phyloP scores from a whole-genome alignment of 2,113 vertebrate genomes.

The Cranoglanis bouderius region DNA sequence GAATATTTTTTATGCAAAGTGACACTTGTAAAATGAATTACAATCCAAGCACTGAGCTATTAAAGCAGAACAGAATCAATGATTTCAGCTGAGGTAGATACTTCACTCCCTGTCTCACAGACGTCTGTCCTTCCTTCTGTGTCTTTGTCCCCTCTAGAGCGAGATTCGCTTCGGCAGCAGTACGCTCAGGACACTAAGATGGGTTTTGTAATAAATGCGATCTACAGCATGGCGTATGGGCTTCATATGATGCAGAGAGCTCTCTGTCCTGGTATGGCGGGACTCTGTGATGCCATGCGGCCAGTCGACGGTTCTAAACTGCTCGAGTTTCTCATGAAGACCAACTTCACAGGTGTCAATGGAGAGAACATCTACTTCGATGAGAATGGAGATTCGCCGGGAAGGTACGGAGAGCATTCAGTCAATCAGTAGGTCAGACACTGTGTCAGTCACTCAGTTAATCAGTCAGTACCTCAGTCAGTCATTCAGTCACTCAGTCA shows the following conservation, averaged over 20 bases:
- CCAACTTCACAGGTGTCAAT: constrained; percentile 94
- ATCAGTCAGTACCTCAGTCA: neutral
- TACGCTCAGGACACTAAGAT: constrained; percentile 99
- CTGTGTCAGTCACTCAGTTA: neutral
- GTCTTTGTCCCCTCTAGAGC: constrained; percentile 69
- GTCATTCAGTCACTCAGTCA: neutral
- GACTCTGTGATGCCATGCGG: constrained; percentile 93
- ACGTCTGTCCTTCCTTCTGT: constrained; percentile 21
- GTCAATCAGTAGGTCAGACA: neutral
- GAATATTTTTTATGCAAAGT: neutral
- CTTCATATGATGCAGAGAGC: constrained; percentile 93
- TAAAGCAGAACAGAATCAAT: neutral
- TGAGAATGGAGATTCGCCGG: constrained; percentile 94
- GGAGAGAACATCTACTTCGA: constrained; percentile 95
- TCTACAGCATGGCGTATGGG: constrained; percentile 96
- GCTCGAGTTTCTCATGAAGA: constrained; percentile 94
- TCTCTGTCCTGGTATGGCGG: constrained; percentile 83
- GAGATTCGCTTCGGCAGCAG: constrained; percentile 86
- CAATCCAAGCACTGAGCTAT: neutral
- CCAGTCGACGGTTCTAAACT: constrained; percentile 93
- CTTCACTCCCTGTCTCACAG: neutral
- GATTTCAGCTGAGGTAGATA: neutral
- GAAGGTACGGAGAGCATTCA: constrained; percentile 77
- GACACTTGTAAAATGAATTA: neutral
- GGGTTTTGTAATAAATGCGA: constrained; percentile 98